Percentiles rank a stretch among this genome's conserved stretches.
These are phyloP conservation scores for Limnephilus rhombicus DNA, from an alignment of 2,888 invertebrate genomes.

Conservation along the genomic window DNA sequence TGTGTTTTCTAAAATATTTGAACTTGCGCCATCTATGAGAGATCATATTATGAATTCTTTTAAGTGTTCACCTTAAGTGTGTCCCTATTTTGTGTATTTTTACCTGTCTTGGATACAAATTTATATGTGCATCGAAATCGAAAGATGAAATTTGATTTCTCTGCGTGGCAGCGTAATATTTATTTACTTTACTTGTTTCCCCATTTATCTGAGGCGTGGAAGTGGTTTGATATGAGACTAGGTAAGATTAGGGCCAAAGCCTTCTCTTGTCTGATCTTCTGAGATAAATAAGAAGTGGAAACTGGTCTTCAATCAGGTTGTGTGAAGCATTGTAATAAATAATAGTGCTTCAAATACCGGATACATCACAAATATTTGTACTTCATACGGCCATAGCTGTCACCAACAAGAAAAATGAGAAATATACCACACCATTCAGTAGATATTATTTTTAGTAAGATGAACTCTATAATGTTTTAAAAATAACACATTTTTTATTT, in stretches of 20 bases:
- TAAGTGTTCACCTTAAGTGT: too few species aligned
- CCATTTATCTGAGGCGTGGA: not conserved
- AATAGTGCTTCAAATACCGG: not conserved
- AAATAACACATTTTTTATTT: too few species aligned
- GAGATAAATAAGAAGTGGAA: not conserved
- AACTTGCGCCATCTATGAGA: too few species aligned
- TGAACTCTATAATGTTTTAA: not conserved
- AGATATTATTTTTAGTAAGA: not conserved
- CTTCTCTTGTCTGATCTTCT: not conserved
- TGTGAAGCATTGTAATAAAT: not conserved
- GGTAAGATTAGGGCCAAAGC: not conserved
- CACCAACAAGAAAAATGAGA: not conserved
- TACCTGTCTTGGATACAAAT: not conserved
- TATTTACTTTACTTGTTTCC: not conserved
- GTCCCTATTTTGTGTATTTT: too few species aligned
- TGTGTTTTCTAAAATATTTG: too few species aligned
- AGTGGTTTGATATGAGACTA: not conserved
- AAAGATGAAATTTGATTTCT: not conserved
- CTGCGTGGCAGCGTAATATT: not conserved
- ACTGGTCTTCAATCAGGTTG: not conserved
- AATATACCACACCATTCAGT: not conserved
- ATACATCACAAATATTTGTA: not conserved
- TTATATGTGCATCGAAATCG: too few species aligned
- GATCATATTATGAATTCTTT: too few species aligned
- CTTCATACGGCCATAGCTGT: not conserved